Evolutionary conservation across 2,888 invertebrate species (phyloP).

Genomic region (Nemapogon koenigi): DNA sequence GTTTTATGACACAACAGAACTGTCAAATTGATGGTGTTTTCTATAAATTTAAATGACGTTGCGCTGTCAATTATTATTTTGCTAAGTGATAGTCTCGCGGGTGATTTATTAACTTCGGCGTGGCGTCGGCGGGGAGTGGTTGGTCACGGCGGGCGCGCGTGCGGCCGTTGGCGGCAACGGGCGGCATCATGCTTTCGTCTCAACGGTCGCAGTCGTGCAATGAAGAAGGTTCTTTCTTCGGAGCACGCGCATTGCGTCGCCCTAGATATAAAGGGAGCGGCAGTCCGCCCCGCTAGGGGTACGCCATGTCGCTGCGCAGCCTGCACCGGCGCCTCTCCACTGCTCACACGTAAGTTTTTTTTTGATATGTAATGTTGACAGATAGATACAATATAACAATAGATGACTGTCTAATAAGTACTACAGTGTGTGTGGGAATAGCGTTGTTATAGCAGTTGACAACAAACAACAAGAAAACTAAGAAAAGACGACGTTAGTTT

Average conservation of each 20-base stretch:
- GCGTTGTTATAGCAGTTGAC: no score
- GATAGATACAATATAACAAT: no score
- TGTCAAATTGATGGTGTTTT: no score
- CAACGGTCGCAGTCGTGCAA: conserved; percentile 63
- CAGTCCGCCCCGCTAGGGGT: conserved; percentile 67
- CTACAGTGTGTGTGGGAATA: no score
- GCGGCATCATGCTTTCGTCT: conserved; percentile 53
- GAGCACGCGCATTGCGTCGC: conserved; percentile 60
- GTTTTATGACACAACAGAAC: no score
- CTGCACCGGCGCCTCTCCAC: conserved; percentile 69
- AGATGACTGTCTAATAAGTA: no score
- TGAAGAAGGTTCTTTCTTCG: conserved; percentile 64
- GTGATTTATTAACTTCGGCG: conserved; percentile 38
- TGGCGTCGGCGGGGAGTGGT: conserved; percentile 52
- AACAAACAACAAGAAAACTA: no score
- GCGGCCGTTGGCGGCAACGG: conserved; percentile 54
- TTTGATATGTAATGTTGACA: neutral
- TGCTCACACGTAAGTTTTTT: conserved; percentile 62
- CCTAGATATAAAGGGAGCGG: conserved; percentile 65
- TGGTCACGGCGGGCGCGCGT: conserved; percentile 62
- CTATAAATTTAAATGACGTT: no score
- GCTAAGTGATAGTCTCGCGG: no score
- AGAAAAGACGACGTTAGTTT: no score
- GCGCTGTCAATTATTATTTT: no score
- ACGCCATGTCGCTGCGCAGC: conserved; percentile 71